Conservation (phyloP, 2,113 vertebrate species). For the Gambusia holbrooki region DNA sequence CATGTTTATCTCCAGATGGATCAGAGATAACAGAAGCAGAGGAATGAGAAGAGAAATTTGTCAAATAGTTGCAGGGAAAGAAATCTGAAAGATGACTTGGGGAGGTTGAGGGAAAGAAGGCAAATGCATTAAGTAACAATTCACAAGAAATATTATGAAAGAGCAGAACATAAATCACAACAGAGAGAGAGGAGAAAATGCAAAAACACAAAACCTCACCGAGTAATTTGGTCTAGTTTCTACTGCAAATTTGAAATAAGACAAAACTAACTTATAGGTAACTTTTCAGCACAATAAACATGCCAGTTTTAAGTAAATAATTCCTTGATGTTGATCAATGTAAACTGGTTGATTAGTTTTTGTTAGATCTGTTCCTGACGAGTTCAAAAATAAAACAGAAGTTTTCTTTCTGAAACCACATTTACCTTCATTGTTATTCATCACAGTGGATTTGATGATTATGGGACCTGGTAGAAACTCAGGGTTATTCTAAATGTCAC, state of each 20-base stretch:
- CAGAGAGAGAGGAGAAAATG: background rate
- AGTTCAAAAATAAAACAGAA: slow-evolving; percentile 6
- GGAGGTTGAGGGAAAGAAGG: background rate
- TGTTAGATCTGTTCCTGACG: background rate
- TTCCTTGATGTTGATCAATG: too few relatives aligned
- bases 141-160: background rate
- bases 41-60: background rate
- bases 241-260: too few relatives aligned
- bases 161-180: background rate
- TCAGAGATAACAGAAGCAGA: background rate
- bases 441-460: background rate
- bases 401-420: slow-evolving; percentile 8
- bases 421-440: background rate
- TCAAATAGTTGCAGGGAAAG: background rate
- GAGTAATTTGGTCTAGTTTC: too few relatives aligned
- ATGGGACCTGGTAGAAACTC: background rate
- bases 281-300: too few relatives aligned
- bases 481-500: background rate
- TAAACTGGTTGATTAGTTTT: background rate
- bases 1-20: background rate
- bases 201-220: too few relatives aligned
- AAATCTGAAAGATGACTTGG: background rate
- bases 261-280: too few relatives aligned
- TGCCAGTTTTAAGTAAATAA: too few relatives aligned
- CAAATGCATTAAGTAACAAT: background rate